These are phyloP conservation scores for Parauchenoglanis punctatus DNA, from an alignment of 2,797 vertebrate genomes.

Conservation along the genomic window DNA sequence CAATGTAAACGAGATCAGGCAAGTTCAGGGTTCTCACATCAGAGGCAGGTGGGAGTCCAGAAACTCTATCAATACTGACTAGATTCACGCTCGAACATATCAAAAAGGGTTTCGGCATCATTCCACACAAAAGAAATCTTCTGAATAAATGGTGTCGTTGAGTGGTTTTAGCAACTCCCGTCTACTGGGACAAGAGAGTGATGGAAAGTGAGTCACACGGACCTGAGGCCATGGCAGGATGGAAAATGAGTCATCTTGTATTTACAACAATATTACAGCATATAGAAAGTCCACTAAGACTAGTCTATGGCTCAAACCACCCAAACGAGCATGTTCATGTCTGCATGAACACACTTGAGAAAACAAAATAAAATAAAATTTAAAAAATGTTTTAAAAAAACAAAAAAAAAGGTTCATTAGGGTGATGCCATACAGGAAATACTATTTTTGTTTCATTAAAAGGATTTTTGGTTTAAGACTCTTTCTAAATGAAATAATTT, in stretches of 20 bases:
- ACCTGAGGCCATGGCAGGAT: conserved; percentile 2
- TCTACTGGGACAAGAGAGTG: neutral
- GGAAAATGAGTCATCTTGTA: neutral
- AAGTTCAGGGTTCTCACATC: neutral
- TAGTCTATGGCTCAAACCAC: neutral
- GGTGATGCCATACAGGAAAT: neutral
- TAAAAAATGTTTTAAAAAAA: neutral
- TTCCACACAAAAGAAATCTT: neutral
- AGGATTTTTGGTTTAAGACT: neutral
- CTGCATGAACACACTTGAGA: neutral
- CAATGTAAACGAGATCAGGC: neutral
- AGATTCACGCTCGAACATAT: neutral
- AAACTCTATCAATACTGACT: neutral
- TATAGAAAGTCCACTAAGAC: neutral
- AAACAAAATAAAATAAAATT: neutral
- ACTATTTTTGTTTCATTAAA: too few species aligned
- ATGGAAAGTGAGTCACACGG: conserved; percentile 7
- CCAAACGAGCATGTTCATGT: neutral
- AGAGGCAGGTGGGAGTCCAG: neutral
- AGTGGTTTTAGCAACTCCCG: neutral
- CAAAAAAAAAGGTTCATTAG: neutral
- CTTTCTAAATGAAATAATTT: neutral
- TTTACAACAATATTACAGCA: neutral
- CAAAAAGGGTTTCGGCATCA: neutral
- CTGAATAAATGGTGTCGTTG: neutral